Evolutionary conservation across 2,888 invertebrate genomes (phyloP), one percentile per base, ranked within the genome.

Genomic region (Alcis repandata): DNA sequence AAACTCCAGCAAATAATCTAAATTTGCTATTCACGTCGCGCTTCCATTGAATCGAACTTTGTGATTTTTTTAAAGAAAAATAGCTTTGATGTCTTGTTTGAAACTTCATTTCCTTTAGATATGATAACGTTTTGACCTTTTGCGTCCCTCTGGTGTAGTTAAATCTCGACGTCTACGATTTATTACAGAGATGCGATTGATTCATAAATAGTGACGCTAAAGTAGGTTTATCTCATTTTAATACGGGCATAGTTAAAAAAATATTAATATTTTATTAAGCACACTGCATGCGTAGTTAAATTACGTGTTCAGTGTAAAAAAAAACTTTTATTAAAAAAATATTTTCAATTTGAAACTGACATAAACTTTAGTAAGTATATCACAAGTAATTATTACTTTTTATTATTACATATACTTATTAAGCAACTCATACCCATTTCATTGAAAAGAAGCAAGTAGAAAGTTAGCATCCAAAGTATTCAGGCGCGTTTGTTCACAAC

Each of bases 11-110:
- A 57, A 63, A 63, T 58, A 40, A 38, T 40, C 41, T 32, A 51
- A 32, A 54, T 54, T 59, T 56, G 43, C 27, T 19, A 64, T 64
- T 59, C 54, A 54, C 43, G n/a, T 59, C 59, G 49, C 49, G 54
- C 13, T 36, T 54, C 19, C 17, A 56, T 38, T n/a, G 22, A 43
- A 63, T 54, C 33, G 20, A 64, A 64, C 13, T 59, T 36, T 53
- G 13, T 45, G 15, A 40, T 54, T 54, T 40, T 27, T 53, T 0
- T 3, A 53, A 11, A 27, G 20, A 38, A 27, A 40, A 40, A 51
- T 33, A 33, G 6, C 17, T 40, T 38, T 52, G n/a, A 4, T 38
- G 22, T 45, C 11, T 22, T 20, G 22, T 40, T 53, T 40, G 40
- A 22, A 40, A 20, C 20, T 52, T 40, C n/a, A 40, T 51, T 51